phyloP scores from a whole-genome alignment of 2,797 vertebrate genomes.

The Mus caroli region DNA sequence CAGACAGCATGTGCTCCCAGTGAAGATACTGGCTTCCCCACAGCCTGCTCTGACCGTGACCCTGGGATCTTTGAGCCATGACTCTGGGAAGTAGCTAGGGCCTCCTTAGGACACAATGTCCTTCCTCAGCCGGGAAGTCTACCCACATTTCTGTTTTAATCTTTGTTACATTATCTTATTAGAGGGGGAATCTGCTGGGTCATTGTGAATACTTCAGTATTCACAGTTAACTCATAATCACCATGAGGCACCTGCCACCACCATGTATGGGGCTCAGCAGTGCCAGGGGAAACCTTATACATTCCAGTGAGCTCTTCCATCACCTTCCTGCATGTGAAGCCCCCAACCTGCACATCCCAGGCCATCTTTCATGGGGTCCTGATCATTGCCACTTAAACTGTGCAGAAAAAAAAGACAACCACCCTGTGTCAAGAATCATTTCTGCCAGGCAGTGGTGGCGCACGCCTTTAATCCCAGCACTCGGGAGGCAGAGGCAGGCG shows the following conservation, averaged over 20 bases:
- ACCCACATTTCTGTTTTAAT: not conserved
- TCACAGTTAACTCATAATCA: fast-evolving
- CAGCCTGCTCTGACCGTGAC: not conserved
- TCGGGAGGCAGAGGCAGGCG: too few relatives aligned
- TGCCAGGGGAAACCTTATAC: not conserved
- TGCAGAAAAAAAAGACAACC: not conserved
- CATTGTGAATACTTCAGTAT: fast-evolving
- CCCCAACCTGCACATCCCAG: not conserved
- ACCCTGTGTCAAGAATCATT: not conserved
- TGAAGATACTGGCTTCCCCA: not conserved
- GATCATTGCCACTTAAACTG: not conserved
- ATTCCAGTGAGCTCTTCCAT: not conserved
- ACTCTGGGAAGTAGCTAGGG: not conserved
- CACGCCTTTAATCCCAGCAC: too few relatives aligned
- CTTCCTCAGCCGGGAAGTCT: not conserved
- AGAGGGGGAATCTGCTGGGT: not conserved
- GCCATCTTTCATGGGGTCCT: not conserved
- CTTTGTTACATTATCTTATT: not conserved
- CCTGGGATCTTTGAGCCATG: not conserved
- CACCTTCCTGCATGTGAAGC: not conserved
- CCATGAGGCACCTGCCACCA: fast-evolving
- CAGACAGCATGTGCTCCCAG: not conserved
- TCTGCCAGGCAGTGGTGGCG: too few relatives aligned
- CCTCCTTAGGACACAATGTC: not conserved
- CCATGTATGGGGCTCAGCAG: not conserved